Base-by-base conservation (phyloP, 2,113 vertebrate genomes). In the Bufo bufo region DNA sequence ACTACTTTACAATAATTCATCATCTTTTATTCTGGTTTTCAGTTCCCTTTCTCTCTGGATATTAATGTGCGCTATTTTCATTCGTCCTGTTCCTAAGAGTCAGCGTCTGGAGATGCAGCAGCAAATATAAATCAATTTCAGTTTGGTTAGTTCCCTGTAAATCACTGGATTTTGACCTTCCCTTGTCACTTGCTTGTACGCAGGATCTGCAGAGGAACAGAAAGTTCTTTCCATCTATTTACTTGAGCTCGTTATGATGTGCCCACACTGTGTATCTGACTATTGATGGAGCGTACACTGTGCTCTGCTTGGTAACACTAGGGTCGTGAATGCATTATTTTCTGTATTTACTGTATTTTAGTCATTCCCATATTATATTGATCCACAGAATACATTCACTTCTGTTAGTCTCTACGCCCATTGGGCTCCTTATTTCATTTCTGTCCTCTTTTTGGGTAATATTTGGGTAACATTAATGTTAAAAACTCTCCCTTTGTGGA, bases 141-240 rank as follows among this genome's bases (percentile, higher is more conserved):
- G 61, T 83, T 83, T 83, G 61, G 81, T 83, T 69, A 50, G 61
- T 83, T 69, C 81, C 61, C 20, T 50, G 81, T 83, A 83, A 83
- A 83, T 83, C 81, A 83, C 61, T 52, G 81, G 45, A 66, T 23
- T 66, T n/a, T 83, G 81, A 83, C 81, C 81, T 83, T 82, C 81
- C 81, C 61, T 63, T 83, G 81, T 83, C 81, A 83, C 81, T 69
- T 1, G 43, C 45, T 65, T 50, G 17, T 83, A 33, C 49, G 47
- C 81, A 23, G 63, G 47, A 83, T 13, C 61, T 65, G 65, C 61
- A 83, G 65, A 66, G 61, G 81, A 69, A 83, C 81, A 69, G 61
- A 50, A 83, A 83, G 81, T 83, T 83, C 81, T 20, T 52, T 45
- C 63, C 81, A 69, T 83, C 45, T 58, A 19, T 84, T 72, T 74